phyloP scores from a whole-genome alignment of 1,140 invertebrate species.

The Drosophila bifasciata region DNA sequence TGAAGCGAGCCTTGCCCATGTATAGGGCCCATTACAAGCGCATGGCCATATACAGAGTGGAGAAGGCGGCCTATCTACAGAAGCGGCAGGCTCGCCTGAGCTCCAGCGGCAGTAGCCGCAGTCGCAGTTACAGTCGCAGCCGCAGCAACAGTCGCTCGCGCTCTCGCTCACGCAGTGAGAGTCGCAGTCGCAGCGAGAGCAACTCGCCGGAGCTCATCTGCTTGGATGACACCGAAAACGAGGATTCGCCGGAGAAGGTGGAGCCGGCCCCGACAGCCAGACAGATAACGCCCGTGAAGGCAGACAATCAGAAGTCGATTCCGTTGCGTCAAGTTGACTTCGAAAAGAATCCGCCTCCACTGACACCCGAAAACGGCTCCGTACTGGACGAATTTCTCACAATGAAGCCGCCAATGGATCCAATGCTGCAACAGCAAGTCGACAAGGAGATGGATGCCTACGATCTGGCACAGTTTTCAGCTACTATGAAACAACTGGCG shows the following conservation, averaged over 20 bases:
- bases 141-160: constrained; percentile 14
- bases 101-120: neutral
- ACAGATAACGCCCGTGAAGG: constrained; percentile 9
- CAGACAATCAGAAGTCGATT: neutral
- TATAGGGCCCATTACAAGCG: too few species aligned
- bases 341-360: neutral
- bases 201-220: constrained; percentile 62
- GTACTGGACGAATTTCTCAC: constrained; percentile 59
- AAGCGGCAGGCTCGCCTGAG: too few species aligned
- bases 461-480: constrained; percentile 19
- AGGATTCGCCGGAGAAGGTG: constrained; percentile 64
- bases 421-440: constrained; percentile 7
- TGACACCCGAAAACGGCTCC: constrained; percentile 48
- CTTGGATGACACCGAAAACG: constrained; percentile 69
- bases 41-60: too few species aligned
- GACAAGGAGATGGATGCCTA: neutral
- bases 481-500: constrained; percentile 3
- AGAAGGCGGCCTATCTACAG: too few species aligned
- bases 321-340: constrained; percentile 20
- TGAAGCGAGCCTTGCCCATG: neutral
- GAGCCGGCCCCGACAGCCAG: constrained; percentile 5
- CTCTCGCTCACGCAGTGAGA: constrained; percentile 17
- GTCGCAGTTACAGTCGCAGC: constrained; percentile 4
- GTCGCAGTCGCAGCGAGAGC: constrained; percentile 25
- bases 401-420: constrained; percentile 24